Evolutionary conservation across 2,888 invertebrate genomes (phyloP).

Genomic region (Apotomis betuletana): DNA sequence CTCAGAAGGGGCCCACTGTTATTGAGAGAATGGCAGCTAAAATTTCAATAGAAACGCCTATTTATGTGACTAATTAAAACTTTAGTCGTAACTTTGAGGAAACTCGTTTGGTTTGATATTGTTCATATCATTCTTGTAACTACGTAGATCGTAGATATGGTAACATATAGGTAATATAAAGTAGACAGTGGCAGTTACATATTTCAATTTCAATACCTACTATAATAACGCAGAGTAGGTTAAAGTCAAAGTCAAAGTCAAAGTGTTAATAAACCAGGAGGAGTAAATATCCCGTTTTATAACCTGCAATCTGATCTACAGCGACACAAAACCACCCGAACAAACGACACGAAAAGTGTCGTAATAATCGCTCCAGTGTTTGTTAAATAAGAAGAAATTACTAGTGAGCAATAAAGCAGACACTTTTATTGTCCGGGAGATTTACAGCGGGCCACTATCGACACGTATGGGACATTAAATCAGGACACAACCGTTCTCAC

Average conservation of each 20-base stretch:
- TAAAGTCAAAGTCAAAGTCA: too few relatives aligned
- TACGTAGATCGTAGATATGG: neutral
- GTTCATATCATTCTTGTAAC: conserved; percentile 7
- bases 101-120: conserved; percentile 19
- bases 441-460: conserved; percentile 61
- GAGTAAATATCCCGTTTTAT: neutral
- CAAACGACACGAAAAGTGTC: conserved; percentile 31
- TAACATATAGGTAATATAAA: neutral
- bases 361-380: conserved; percentile 51
- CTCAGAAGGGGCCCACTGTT: conserved; percentile 51
- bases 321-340: conserved; percentile 12
- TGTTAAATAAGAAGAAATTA: conserved; percentile 53
- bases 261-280: neutral
- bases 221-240: neutral
- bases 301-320: conserved; percentile 5
- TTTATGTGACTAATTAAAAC: conserved; percentile 41
- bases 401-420: conserved; percentile 58
- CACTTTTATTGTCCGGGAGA: conserved; percentile 60
- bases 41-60: conserved; percentile 44
- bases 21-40: conserved; percentile 46
- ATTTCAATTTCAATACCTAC: neutral
- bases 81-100: conserved; percentile 26
- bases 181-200: neutral
- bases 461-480: conserved; percentile 64
- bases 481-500: conserved; percentile 57